Percentiles rank a stretch among this genome's conserved stretches.
These are phyloP conservation scores for Cuculus canorus DNA, from an alignment of 2,797 vertebrate genomes.

Conservation along the genomic window DNA sequence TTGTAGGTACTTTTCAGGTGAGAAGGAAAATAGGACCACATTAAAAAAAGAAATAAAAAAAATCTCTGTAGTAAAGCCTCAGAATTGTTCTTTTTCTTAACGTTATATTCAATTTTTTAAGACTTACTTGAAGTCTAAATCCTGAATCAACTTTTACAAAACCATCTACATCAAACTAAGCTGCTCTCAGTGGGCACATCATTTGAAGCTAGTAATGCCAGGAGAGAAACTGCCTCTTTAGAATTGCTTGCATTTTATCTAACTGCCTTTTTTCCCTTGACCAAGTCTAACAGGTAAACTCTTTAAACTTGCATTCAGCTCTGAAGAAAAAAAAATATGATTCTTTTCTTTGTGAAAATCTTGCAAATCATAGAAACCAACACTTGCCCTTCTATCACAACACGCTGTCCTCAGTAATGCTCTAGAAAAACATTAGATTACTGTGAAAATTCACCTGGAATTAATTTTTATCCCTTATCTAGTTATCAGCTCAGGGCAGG, in stretches of 20 bases:
- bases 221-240: constrained; percentile 62
- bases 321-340: not conserved
- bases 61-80: constrained; percentile 51
- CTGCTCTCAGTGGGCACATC: constrained; percentile 62
- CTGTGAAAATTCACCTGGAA: not conserved
- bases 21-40: not conserved
- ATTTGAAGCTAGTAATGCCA: constrained; percentile 66
- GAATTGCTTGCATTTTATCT: constrained; percentile 66
- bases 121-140: constrained; percentile 48
- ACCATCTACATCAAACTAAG: constrained; percentile 67
- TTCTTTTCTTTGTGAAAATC: not conserved
- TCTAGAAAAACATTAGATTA: not conserved
- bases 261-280: constrained; percentile 47
- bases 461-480: not conserved
- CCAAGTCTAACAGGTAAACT: constrained; percentile 49
- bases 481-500: not conserved
- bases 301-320: constrained; percentile 30
- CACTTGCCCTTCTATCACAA: not conserved
- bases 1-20: not conserved
- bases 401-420: not conserved
- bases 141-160: constrained; percentile 66
- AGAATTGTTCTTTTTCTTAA: constrained; percentile 38
- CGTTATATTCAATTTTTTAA: constrained; percentile 58
- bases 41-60: constrained; percentile 17
- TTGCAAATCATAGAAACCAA: not conserved